These are phyloP conservation scores for Nasonovia ribisnigri DNA, from an alignment of 2,888 invertebrate genomes.

Conservation along the genomic window DNA sequence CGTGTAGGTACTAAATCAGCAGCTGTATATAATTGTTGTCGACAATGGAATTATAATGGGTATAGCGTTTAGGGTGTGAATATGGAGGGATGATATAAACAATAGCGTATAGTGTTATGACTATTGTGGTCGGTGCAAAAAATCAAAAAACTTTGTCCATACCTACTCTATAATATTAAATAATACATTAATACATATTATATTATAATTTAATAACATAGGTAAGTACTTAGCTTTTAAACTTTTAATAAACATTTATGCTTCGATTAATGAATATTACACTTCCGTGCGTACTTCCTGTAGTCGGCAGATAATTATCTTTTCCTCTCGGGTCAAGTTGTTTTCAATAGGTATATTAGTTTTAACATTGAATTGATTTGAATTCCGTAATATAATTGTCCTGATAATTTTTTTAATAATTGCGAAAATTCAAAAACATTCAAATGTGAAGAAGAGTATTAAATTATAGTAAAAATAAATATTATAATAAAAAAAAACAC, in stretches of 20 bases:
- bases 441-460: neutral
- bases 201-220: neutral
- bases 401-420: neutral
- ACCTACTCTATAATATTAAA: neutral
- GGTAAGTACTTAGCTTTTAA: neutral
- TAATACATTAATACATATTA: neutral
- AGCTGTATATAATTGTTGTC: neutral
- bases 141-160: neutral
- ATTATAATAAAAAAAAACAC: neutral
- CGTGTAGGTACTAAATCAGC: neutral
- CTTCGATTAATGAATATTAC: neutral
- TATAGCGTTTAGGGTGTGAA: neutral
- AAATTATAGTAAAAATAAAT: neutral
- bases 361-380: neutral
- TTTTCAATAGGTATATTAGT: neutral
- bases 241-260: neutral
- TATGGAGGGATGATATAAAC: neutral
- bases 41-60: neutral
- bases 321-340: neutral
- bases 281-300: neutral
- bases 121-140: neutral
- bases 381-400: neutral
- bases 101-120: neutral
- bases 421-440: neutral
- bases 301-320: neutral